Evolutionary conservation across 2,113 vertebrate species (phyloP).

Genomic region (Rhea pennata): DNA sequence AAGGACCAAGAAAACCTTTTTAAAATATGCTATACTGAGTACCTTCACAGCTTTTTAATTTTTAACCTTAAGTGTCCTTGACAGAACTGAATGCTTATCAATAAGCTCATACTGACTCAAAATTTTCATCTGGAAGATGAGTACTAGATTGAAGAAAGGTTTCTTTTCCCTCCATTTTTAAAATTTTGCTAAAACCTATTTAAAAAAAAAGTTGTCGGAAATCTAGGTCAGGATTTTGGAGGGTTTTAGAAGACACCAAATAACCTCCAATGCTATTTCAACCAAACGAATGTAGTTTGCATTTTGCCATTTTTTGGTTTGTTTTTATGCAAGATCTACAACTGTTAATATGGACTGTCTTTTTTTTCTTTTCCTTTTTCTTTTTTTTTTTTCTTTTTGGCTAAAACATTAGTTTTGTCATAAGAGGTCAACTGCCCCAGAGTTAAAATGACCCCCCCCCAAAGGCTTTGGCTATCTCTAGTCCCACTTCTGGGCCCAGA

Average conservation of each 20-base stretch:
- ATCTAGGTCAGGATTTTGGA: background rate
- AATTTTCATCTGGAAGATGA: background rate
- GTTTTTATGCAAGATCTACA: background rate
- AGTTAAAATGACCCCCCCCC: background rate
- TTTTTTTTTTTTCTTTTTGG: background rate
- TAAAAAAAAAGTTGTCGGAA: background rate
- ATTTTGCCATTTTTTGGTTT: background rate
- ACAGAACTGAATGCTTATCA: background rate
- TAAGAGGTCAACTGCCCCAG: background rate
- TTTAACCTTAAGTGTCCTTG: rapidly evolving
- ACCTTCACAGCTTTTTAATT: background rate
- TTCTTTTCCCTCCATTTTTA: background rate
- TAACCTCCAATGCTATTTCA: background rate
- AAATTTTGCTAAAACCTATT: background rate
- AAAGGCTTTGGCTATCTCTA: background rate
- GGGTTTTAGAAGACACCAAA: background rate
- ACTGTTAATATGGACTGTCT: background rate
- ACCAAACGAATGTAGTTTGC: background rate
- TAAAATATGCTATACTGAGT: background rate
- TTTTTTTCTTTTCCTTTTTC: too few relatives aligned
- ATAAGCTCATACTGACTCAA: background rate
- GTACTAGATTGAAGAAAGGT: background rate
- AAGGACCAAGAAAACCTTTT: background rate
- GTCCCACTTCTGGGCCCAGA: background rate
- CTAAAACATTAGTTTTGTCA: background rate